Evolutionary conservation across 2,797 vertebrate genomes (phyloP).

Genomic region (Neomorphus geoffroyi): DNA sequence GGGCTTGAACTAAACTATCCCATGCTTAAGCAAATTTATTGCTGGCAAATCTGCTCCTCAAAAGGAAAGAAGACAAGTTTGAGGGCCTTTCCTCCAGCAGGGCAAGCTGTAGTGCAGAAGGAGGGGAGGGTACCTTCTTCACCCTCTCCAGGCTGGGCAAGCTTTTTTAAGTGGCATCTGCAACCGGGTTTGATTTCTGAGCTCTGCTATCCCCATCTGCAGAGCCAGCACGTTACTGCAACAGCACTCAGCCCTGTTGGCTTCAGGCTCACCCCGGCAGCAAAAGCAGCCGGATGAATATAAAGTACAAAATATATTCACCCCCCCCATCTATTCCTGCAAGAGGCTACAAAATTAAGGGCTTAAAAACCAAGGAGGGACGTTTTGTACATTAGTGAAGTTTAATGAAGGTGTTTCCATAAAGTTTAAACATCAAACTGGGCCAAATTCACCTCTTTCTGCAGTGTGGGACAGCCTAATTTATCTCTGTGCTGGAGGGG

Average conservation of each 20-base stretch:
- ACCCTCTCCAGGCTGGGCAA: neutral
- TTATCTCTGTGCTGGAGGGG: neutral
- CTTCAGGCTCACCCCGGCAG: rapidly evolving
- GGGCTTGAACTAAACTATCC: neutral
- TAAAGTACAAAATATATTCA: neutral
- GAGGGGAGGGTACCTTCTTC: neutral
- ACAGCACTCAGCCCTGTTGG: neutral
- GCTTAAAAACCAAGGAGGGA: neutral
- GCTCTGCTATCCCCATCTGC: conserved; percentile 60
- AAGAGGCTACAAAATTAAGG: neutral
- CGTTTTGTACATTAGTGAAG: neutral
- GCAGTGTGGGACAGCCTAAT: neutral
- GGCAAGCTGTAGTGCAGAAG: neutral
- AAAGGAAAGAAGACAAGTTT: neutral
- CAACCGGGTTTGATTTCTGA: neutral
- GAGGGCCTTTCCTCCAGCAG: rapidly evolving
- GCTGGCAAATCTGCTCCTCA: neutral
- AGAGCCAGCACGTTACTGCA: conserved; percentile 39
- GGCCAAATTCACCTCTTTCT: neutral
- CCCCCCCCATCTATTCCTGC: neutral
- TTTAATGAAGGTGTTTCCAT: neutral
- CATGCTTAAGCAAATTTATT: neutral
- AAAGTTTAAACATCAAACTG: neutral
- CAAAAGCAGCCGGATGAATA: neutral
- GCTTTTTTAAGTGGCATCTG: neutral